Evolutionary conservation across 2,113 vertebrate species (phyloP).

Genomic region (Tetrax tetrax): DNA sequence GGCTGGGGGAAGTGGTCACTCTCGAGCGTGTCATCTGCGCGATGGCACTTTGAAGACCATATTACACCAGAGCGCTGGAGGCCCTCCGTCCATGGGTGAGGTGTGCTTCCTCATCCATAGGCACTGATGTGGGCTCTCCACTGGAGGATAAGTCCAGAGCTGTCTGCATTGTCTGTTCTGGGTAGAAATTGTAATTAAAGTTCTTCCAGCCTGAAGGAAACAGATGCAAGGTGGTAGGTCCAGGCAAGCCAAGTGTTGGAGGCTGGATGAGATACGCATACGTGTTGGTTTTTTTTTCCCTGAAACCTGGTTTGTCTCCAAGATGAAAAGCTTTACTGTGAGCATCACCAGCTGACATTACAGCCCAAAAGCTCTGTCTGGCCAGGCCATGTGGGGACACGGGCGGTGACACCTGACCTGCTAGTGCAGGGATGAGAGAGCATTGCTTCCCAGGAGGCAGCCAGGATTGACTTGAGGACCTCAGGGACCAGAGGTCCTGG

Average conservation of each 20-base stretch:
- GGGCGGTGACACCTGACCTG: background rate
- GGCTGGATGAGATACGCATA: background rate
- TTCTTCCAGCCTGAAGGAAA: background rate
- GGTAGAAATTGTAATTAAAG: background rate
- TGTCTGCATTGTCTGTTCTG: background rate
- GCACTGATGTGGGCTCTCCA: background rate
- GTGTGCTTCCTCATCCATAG: background rate
- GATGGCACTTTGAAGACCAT: background rate
- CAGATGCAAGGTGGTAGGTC: background rate
- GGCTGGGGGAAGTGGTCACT: background rate
- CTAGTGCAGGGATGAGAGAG: background rate
- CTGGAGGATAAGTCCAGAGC: background rate
- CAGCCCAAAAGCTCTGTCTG: background rate
- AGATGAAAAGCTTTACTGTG: background rate
- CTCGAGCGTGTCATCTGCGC: accelerated
- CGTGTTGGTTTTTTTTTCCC: background rate
- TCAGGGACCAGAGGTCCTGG: background rate
- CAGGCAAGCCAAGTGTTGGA: background rate
- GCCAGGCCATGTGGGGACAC: background rate
- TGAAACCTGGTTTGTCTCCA: background rate
- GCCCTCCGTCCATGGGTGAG: background rate
- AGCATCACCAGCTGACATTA: background rate
- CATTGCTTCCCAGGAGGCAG: accelerated
- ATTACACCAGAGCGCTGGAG: background rate
- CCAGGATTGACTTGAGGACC: background rate